phyloP scores from a whole-genome alignment of 2,888 invertebrate species.

The Byasa hedistus region DNA sequence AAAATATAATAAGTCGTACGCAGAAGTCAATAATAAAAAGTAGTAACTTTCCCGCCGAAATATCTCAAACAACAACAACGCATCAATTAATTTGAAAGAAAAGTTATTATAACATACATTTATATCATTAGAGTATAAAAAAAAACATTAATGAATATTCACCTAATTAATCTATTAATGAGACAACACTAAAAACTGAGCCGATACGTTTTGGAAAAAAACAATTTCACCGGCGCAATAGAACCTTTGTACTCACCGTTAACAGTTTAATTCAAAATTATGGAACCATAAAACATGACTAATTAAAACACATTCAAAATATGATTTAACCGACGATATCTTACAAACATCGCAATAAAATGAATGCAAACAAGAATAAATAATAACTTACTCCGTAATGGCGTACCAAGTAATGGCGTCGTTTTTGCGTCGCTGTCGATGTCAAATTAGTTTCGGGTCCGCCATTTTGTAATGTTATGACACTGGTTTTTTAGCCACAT shows the following conservation, averaged over 20 bases:
- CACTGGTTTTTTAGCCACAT: background rate
- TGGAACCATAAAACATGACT: background rate
- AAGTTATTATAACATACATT: background rate
- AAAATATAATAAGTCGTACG: background rate
- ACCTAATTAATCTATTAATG: background rate
- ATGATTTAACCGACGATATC: background rate
- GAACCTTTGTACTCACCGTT: background rate
- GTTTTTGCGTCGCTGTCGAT: conserved; percentile 3
- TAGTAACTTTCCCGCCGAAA: background rate
- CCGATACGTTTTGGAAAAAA: background rate
- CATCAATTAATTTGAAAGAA: background rate
- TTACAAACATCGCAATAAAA: background rate
- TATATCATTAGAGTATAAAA: background rate
- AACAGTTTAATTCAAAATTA: background rate
- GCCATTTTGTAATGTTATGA: background rate
- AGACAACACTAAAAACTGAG: background rate
- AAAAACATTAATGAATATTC: background rate
- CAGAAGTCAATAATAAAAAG: background rate
- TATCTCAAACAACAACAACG: background rate
- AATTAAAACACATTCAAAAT: background rate
- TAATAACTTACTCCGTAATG: background rate
- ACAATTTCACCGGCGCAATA: background rate
- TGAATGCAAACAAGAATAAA: background rate
- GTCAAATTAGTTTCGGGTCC: background rate
- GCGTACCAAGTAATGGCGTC: background rate